Conservation (phyloP, 2,113 vertebrate species). For the Chinchilla lanigera region DNA sequence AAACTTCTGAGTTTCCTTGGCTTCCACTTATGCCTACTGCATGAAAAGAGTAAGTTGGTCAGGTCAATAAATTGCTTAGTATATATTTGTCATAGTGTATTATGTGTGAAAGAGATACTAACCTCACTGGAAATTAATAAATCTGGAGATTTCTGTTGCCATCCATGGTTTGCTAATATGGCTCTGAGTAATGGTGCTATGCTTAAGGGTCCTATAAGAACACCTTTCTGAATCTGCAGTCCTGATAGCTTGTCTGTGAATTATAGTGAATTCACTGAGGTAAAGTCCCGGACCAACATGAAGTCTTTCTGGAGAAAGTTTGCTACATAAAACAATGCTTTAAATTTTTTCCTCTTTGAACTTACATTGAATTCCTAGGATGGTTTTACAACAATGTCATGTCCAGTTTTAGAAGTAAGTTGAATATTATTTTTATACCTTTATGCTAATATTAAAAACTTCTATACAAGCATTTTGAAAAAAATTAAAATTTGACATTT, state of each 20-base stretch:
- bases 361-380: conserved; percentile 26
- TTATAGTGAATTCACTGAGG: not conserved
- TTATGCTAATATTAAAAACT: conserved; percentile 20
- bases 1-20: not conserved
- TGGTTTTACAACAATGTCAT: not conserved
- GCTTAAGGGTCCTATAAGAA: not conserved
- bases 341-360: not conserved
- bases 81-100: not conserved
- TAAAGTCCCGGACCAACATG: not conserved
- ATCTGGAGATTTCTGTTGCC: not conserved
- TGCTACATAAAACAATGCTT: not conserved
- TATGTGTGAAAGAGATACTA: not conserved
- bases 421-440: not conserved
- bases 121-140: not conserved
- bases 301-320: not conserved
- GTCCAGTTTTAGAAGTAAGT: not conserved
- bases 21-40: not conserved
- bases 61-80: not conserved
- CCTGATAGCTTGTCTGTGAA: not conserved
- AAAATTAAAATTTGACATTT: conserved; percentile 58
- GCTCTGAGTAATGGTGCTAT: not conserved
- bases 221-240: not conserved
- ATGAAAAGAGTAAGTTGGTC: not conserved
- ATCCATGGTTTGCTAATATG: not conserved
- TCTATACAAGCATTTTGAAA: not conserved